These are phyloP conservation scores for Salticus scenicus DNA, from an alignment of 2,888 invertebrate genomes.

Conservation along the genomic window DNA sequence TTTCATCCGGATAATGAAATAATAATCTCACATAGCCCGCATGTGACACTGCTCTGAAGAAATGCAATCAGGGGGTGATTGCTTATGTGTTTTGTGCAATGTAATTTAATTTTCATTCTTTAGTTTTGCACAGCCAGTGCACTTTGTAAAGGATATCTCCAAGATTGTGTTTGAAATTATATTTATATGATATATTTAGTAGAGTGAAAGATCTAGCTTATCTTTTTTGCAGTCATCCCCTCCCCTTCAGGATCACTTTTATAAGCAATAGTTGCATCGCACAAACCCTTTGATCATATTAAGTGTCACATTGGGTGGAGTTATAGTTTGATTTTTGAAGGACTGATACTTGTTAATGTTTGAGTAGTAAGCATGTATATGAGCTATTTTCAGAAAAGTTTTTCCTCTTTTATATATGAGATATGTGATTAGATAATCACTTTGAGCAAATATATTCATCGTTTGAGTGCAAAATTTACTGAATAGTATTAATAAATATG, in stretches of 20 bases:
- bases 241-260: slow-evolving; percentile 11
- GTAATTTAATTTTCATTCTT: background rate
- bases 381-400: background rate
- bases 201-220: too few relatives aligned
- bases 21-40: slow-evolving; percentile 8
- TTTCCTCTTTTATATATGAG: background rate
- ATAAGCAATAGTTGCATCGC: slow-evolving; percentile 46
- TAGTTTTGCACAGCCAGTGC: background rate
- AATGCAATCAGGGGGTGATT: background rate
- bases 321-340: background rate
- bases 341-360: background rate
- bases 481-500: too few relatives aligned
- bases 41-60: slow-evolving; percentile 28
- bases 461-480: too few relatives aligned
- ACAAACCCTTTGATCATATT: slow-evolving; percentile 22
- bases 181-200: too few relatives aligned
- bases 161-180: too few relatives aligned
- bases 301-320: slow-evolving; percentile 32
- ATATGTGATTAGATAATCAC: too few relatives aligned
- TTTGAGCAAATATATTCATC: too few relatives aligned
- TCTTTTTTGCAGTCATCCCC: slow-evolving; percentile 1
- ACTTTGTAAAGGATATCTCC: background rate
- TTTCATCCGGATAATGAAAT: slow-evolving; percentile 37
- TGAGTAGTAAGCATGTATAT: background rate
- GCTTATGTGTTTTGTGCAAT: slow-evolving; percentile 15